phyloP scores from a whole-genome alignment of 2,797 vertebrate genomes.

The Sebastes taczanowskii region DNA sequence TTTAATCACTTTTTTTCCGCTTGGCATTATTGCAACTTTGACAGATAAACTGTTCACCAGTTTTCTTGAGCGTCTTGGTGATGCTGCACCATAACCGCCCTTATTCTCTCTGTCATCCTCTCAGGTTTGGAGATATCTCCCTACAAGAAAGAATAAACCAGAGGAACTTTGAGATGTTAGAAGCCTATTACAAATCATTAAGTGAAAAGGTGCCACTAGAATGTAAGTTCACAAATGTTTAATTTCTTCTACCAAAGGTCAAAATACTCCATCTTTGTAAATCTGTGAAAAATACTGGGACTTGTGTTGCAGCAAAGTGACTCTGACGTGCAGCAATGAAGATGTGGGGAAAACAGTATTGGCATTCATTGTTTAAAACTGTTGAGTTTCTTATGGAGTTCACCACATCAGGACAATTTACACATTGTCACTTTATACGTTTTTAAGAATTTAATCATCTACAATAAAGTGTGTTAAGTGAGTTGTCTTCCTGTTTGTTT shows the following conservation, averaged over 20 bases:
- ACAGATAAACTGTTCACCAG: background rate
- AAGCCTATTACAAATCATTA: slow-evolving; percentile 93
- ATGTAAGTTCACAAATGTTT: slow-evolving; percentile 86
- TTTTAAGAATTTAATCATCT: background rate
- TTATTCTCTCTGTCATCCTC: slow-evolving; percentile 6
- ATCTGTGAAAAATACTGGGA: background rate
- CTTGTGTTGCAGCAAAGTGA: background rate
- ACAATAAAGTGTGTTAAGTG: background rate
- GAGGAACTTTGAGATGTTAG: slow-evolving; percentile 94
- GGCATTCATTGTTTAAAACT: background rate
- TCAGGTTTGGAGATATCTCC: slow-evolving; percentile 96
- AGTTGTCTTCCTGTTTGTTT: background rate
- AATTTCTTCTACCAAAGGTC: background rate
- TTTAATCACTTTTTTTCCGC: background rate
- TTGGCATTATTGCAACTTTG: background rate
- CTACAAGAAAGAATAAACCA: slow-evolving; percentile 98
- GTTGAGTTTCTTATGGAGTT: background rate
- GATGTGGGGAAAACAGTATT: background rate
- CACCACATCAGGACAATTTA: background rate
- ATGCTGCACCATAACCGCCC: background rate
- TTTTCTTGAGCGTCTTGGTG: background rate
- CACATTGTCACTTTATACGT: background rate
- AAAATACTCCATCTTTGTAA: background rate
- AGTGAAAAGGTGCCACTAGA: slow-evolving; percentile 92
- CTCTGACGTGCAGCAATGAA: background rate